Conservation (phyloP, 2,888 invertebrate genomes). For the Leptothorax acervorum region DNA sequence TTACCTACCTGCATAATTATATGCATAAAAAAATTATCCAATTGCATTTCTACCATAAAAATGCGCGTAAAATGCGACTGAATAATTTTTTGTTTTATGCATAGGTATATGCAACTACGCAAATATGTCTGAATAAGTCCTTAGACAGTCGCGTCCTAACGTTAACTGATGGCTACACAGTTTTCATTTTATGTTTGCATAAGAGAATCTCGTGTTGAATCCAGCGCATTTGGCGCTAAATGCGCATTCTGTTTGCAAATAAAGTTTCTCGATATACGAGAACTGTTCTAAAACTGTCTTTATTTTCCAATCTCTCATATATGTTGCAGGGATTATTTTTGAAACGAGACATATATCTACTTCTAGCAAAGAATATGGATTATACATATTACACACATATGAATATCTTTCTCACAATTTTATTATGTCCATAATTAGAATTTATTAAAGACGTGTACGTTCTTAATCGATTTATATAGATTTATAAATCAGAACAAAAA, state of each 20-base stretch:
- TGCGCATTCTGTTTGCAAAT: slow-evolving; percentile 15
- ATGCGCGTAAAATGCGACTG: too few species aligned
- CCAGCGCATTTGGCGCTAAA: slow-evolving; percentile 24
- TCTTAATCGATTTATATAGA: background rate
- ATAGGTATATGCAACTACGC: too few species aligned
- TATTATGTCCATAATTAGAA: background rate
- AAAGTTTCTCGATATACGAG: slow-evolving; percentile 25
- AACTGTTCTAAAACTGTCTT: slow-evolving; percentile 19
- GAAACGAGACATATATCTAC: slow-evolving; percentile 14
- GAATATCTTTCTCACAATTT: background rate
- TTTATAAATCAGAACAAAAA: background rate
- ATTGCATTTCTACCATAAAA: too few species aligned
- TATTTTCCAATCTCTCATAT: background rate
- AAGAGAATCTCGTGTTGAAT: slow-evolving; percentile 4
- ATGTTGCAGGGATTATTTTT: slow-evolving; percentile 22
- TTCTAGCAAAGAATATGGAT: background rate
- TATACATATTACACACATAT: background rate
- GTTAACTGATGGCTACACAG: background rate
- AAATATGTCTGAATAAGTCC: too few species aligned
- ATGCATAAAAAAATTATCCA: too few species aligned
- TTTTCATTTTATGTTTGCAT: background rate
- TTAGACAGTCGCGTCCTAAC: background rate
- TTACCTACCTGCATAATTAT: too few species aligned
- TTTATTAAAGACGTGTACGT: background rate
- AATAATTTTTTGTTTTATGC: too few species aligned